Percentiles rank a stretch among this genome's conserved stretches.
Conservation (phyloP, 2,113 vertebrate genomes). For the Microcebus tavaratra region DNA sequence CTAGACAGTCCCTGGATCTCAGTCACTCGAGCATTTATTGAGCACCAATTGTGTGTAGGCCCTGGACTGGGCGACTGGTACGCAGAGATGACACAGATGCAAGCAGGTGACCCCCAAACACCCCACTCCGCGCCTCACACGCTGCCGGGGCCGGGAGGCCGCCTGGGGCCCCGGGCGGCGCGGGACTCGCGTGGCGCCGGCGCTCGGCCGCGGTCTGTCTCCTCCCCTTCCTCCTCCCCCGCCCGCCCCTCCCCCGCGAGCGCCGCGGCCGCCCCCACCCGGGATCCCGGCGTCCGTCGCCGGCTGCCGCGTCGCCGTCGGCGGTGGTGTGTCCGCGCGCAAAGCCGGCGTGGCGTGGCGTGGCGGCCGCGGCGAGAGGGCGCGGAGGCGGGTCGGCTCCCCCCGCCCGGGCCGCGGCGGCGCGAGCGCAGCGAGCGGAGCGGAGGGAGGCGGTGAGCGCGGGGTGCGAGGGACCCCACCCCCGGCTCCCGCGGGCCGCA, state of each 20-base stretch:
- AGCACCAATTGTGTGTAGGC: constrained; percentile 29
- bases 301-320: constrained; percentile 43
- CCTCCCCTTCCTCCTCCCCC: constrained; percentile 76
- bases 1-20: neutral
- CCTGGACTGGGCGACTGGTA: neutral
- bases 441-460: constrained; percentile 54
- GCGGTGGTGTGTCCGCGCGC: neutral
- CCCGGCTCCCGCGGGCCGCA: constrained; percentile 12
- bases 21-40: neutral
- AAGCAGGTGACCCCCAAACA: neutral
- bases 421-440: neutral
- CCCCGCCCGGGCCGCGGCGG: neutral
- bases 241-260: neutral
- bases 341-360: neutral
- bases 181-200: neutral
- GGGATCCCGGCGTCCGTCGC: constrained; percentile 60
- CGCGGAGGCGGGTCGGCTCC: constrained; percentile 34
- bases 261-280: constrained; percentile 62
- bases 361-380: neutral
- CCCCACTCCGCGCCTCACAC: neutral
- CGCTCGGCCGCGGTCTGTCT: constrained; percentile 51
- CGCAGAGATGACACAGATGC: neutral
- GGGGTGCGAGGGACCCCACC: constrained; percentile 42
- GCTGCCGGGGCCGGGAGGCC: neutral
- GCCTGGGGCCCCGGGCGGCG: neutral